Percentiles rank a stretch among this genome's conserved stretches.
phyloP scores from a whole-genome alignment of 2,113 vertebrate species.

The Orcinus orca region DNA sequence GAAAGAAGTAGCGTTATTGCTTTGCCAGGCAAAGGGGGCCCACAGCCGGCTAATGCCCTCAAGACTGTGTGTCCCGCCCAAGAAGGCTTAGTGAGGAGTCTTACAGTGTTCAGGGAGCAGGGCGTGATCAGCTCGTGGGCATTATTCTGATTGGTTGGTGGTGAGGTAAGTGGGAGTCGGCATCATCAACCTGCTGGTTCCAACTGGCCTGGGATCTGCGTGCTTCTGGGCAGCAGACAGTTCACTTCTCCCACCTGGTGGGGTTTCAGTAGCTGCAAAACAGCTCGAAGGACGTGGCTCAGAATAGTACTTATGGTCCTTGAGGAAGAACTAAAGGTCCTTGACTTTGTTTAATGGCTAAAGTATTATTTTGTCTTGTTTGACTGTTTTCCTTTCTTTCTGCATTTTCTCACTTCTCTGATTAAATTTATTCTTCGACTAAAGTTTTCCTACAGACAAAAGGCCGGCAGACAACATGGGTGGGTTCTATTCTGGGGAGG shows the following conservation, averaged over 20 bases:
- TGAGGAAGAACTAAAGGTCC: not conserved
- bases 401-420: not conserved
- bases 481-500: not conserved
- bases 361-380: not conserved
- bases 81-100: not conserved
- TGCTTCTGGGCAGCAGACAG: not conserved
- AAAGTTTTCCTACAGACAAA: not conserved
- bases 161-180: not conserved
- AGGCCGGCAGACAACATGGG: not conserved
- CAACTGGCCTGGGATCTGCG: not conserved
- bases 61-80: not conserved
- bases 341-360: too few species aligned
- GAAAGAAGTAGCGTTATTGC: not conserved
- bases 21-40: not conserved
- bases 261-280: not conserved
- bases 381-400: not conserved
- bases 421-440: not conserved
- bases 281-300: not conserved
- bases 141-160: not conserved
- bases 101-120: not conserved
- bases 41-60: not conserved
- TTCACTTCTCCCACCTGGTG: not conserved
- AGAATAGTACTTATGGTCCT: not conserved
- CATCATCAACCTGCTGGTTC: not conserved
- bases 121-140: not conserved